Evolutionary conservation across 2,113 vertebrate species (phyloP), one percentile per base, ranked within the genome.

Genomic region (Onychostruthus taczanowskii): DNA sequence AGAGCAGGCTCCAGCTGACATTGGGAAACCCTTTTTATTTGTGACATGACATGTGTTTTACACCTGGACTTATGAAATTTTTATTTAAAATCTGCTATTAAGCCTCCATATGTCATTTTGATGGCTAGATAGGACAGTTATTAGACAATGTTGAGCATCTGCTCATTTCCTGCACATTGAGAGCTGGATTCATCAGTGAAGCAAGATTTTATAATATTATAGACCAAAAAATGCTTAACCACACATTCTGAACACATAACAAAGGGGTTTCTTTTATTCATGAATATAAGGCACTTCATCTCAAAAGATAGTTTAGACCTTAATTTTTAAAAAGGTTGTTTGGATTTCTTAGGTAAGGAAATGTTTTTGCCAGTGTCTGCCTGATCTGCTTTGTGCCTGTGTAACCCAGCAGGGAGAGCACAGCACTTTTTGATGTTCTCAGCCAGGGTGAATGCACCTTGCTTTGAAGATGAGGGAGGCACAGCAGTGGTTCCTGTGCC

Each of bases 271-370:
- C 10, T 85, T 90, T 84, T 94, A 68, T 89, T 95, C 14, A 55
- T 82, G 2, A 62, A 41, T 75, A 24, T 84, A 77, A 58, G 52
- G 79, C 8, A 21, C 5, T 62, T 93, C n/a, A 17, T 66, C 59
- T 59, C 44, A 66, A 82, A 94, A 91, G 49, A 10, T 43, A 28
- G 41, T 49, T 91, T 87, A 62, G 50, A 35, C 33, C 67, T 95
- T 77, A 80, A 63, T 90, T 96, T 95, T 96, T 93, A 39, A 93
- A 41, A 63, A 62, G 19, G 67, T 10, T 72, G 14, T 69, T 88
- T 89, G 53, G 37, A 47, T 81, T 87, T 82, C 37, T 89, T 50
- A 47, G 77, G 14, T 30, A 26, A 89, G 33, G 50, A 63, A 59
- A 43, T 59, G 63, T 46, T 37, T 80, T 61, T 68, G 43, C 43